These are phyloP conservation scores for Zygothrica quintamaculata DNA, from an alignment of 2,888 invertebrate genomes.

Conservation along the genomic window DNA sequence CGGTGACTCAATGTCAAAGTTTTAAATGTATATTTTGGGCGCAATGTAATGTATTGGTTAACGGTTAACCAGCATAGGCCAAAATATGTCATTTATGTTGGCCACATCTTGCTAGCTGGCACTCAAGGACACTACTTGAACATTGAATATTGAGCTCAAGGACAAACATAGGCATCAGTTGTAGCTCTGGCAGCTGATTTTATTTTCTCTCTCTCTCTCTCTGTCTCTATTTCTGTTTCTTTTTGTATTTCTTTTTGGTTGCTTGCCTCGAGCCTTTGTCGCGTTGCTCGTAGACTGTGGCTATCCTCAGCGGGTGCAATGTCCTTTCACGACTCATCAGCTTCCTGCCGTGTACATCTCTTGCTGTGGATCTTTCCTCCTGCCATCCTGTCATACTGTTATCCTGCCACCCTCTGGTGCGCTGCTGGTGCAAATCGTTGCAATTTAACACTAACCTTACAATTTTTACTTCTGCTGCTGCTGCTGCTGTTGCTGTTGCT, in stretches of 20 bases:
- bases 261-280: constrained; percentile 1
- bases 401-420: constrained; percentile 57
- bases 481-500: constrained; percentile 12
- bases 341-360: constrained; percentile 59
- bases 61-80: constrained; percentile 75
- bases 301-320: constrained; percentile 69
- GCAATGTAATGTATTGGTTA: too few relatives aligned
- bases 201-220: too few relatives aligned
- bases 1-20: constrained; percentile 42
- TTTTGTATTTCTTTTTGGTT: too few relatives aligned
- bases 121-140: constrained; percentile 45
- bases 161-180: not conserved
- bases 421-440: constrained; percentile 75
- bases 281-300: constrained; percentile 35
- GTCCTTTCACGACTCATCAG: constrained; percentile 67
- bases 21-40: constrained; percentile 31
- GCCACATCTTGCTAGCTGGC: constrained; percentile 60
- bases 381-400: not conserved
- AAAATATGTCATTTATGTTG: constrained; percentile 75
- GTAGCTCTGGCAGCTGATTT: constrained; percentile 30
- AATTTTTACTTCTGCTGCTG: constrained; percentile 25
- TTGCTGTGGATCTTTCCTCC: constrained; percentile 52
- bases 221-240: too few relatives aligned
- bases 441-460: constrained; percentile 68
- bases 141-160: constrained; percentile 26